Base-by-base conservation (phyloP, 2,113 vertebrate species). In the Todiramphus chloris region DNA sequence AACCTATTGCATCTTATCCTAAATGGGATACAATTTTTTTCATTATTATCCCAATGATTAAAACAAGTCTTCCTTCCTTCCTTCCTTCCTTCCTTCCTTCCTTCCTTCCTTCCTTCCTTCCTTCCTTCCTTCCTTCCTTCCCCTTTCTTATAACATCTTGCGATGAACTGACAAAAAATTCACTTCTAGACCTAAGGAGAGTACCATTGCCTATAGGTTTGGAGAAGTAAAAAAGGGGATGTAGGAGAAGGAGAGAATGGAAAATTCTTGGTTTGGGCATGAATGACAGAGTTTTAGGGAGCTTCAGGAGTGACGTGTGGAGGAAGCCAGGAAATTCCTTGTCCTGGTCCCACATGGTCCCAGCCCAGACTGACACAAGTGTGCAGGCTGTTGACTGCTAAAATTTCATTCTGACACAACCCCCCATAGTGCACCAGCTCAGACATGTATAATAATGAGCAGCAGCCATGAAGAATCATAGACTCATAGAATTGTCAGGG, bases 401-500 rank as follows among this genome's bases (percentile, higher is more conserved):
- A 56, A 55, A 50, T 15, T 85, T 75, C 39, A 60, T 10, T 6
- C 27, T 4, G 3, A 27, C 10, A n/a, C 19, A 28, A 87, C 14
- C 8, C 7, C 1, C 9, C 6, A 6, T 5, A 0, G 8, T 1
- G 2, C 50, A 21, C 18, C 46, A 60, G 6, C 24, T 77, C 11
- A 62, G 12, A 27, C 0, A 10, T 41, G 4, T 41, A 62, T 33
- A 51, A 73, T 58, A 27, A 63, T 25, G 18, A 48, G 30, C 24
- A 55, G 5, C 8, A n/a, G 4, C 10, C 19, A 10, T n/a, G 24
- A 69, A 12, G 6, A 8, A 41, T 41, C 39, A 41, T 41, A 39
- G 39, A 39, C 9, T 39, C 39, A 39, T 39, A 41, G 39, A 41
- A 41, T 41, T 41, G 39, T 41, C 39, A 41, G 39, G 39, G 39